Evolutionary conservation across 23 tunicate species (phyloP).

Genomic region (Styela plicata): DNA sequence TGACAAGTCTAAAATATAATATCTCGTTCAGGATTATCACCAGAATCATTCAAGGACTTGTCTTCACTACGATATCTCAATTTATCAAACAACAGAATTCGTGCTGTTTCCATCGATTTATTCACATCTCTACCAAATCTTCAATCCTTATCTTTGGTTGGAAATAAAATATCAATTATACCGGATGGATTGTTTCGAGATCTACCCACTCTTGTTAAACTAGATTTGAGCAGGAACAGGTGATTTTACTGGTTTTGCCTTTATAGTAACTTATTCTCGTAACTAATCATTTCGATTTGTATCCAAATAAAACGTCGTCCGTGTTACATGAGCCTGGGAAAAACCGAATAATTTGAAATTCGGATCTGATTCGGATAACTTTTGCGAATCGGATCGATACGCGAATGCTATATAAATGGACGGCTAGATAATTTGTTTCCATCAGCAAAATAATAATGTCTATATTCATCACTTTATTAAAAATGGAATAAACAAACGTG

Average conservation of each 20-base stretch:
- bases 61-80: constrained; percentile 41
- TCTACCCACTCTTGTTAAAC: constrained; percentile 22
- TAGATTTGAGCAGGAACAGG: constrained; percentile 71
- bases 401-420: no score
- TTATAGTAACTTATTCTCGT: constrained; percentile 8
- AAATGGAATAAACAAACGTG: no score
- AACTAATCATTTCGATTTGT: not conserved
- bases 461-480: no score
- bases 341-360: no score
- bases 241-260: no score
- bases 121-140: constrained; percentile 35
- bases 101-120: constrained; percentile 23
- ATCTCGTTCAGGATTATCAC: constrained; percentile 32
- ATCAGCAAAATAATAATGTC: no score
- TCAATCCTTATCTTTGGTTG: constrained; percentile 24
- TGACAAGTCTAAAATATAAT: no score
- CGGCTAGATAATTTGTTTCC: no score
- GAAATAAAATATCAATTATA: constrained; percentile 31
- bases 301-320: no score
- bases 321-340: no score
- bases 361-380: no score
- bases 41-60: constrained; percentile 40
- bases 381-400: no score
- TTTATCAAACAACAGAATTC: constrained; percentile 47
- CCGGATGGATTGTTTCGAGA: constrained; percentile 36